Percentiles rank a stretch among this genome's conserved stretches.
Evolutionary conservation across 2,113 vertebrate species (phyloP).

Genomic region (Erinaceus europaeus): DNA sequence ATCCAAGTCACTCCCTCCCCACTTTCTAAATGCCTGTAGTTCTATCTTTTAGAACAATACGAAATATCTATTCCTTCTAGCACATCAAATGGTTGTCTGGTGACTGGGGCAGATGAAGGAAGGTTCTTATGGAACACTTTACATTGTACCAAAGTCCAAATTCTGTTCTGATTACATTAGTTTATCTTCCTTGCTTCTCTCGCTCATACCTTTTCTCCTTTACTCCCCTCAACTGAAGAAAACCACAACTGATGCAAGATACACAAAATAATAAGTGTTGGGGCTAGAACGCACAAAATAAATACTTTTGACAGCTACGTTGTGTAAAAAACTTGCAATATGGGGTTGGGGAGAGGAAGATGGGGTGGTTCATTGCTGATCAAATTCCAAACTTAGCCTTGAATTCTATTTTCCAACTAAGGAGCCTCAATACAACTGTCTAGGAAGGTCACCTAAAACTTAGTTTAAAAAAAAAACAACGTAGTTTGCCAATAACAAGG

Average conservation of each 20-base stretch:
- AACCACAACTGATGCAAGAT: not conserved
- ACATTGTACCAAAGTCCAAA: not conserved
- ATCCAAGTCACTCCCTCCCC: not conserved
- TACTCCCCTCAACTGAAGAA: not conserved
- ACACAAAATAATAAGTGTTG: not conserved
- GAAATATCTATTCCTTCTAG: not conserved
- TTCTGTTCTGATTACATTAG: not conserved
- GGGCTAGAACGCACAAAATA: not conserved
- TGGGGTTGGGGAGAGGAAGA: not conserved
- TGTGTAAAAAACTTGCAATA: no score
- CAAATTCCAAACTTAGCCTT: not conserved
- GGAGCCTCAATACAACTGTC: not conserved
- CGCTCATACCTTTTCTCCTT: no score
- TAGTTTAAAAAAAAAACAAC: not conserved
- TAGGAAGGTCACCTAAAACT: not conserved
- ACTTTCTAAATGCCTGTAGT: not conserved
- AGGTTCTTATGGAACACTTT: not conserved
- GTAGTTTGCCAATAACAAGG: fast-evolving
- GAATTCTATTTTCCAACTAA: not conserved
- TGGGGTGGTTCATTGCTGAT: not conserved
- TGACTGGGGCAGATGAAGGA: not conserved
- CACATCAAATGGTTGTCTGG: not conserved
- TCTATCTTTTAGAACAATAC: not conserved
- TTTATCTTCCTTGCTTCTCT: not conserved
- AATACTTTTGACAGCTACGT: no score